Percentiles rank a stretch among this genome's conserved stretches.
Evolutionary conservation across 1,140 invertebrate genomes (phyloP).

Genomic region (Trichomalopsis sarcophagae): DNA sequence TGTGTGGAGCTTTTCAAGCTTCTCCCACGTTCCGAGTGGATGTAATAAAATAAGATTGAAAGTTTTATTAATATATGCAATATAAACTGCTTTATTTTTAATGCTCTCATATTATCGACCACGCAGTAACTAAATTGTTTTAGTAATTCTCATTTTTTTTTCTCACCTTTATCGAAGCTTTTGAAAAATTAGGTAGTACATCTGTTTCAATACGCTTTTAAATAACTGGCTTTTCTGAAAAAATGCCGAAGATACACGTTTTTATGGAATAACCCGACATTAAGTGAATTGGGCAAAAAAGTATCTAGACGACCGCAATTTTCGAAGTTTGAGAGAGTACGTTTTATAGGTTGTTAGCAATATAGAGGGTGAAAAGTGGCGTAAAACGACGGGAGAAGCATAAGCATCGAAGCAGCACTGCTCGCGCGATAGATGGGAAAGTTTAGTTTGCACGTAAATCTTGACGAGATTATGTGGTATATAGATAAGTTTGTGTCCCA

Average conservation of each 20-base stretch:
- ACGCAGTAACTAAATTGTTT: too few relatives aligned
- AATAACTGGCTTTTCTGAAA: too few relatives aligned
- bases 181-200: not conserved
- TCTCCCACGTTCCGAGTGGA: slow-evolving; percentile 7
- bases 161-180: not conserved
- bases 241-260: too few relatives aligned
- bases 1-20: slow-evolving; percentile 25
- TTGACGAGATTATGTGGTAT: slow-evolving; percentile 70
- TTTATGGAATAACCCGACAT: too few relatives aligned
- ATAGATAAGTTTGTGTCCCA: slow-evolving; percentile 76
- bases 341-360: not conserved
- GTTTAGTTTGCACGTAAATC: slow-evolving; percentile 39
- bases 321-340: too few relatives aligned
- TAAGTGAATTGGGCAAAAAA: too few relatives aligned
- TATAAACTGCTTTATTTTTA: not conserved
- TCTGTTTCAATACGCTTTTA: not conserved
- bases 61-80: not conserved
- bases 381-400: slow-evolving; percentile 17
- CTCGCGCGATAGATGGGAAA: slow-evolving; percentile 18
- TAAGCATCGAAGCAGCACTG: slow-evolving; percentile 22
- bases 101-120: not conserved
- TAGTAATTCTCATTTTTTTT: not conserved
- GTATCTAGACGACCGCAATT: too few relatives aligned
- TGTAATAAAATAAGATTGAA: not conserved
- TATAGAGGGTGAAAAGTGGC: not conserved